Evolutionary conservation across 2,888 invertebrate species (phyloP).

Genomic region (Sussaba pulchella): DNA sequence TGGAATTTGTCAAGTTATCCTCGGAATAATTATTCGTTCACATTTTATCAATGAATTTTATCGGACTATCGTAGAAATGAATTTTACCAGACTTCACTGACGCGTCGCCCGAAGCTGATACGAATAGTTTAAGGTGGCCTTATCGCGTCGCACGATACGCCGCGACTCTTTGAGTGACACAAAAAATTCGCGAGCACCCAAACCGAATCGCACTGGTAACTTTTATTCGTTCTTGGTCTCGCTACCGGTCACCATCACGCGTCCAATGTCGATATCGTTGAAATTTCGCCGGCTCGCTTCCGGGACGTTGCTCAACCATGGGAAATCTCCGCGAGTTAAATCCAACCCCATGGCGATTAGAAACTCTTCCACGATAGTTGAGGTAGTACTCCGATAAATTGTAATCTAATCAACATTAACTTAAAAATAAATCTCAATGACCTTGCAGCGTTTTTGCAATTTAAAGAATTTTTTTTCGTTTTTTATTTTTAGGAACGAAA

Average conservation of each 20-base stretch:
- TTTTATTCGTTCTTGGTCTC: neutral
- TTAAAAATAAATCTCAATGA: neutral
- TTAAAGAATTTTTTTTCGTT: neutral
- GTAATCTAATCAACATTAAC: neutral
- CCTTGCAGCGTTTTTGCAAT: neutral
- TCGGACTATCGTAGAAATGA: no score
- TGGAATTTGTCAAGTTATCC: neutral
- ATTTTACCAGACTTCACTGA: no score
- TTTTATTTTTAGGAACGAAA: conserved; percentile 86
- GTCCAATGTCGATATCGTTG: conserved; percentile 15
- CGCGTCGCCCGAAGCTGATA: no score
- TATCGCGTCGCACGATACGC: neutral
- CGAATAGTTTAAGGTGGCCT: neutral
- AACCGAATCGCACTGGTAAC: neutral
- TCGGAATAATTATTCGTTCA: neutral
- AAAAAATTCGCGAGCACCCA: neutral
- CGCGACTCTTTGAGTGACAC: no score
- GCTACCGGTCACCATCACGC: neutral
- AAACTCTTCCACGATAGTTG: conserved; percentile 27
- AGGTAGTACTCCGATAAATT: conserved; percentile 25
- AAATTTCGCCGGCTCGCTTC: conserved; percentile 10
- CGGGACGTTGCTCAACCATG: conserved; percentile 1
- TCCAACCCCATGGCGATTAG: neutral
- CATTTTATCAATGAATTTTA: no score
- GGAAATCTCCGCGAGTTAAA: conserved; percentile 2